Evolutionary conservation across 2,888 invertebrate genomes (phyloP).

Genomic region (Hylaea fasciaria): DNA sequence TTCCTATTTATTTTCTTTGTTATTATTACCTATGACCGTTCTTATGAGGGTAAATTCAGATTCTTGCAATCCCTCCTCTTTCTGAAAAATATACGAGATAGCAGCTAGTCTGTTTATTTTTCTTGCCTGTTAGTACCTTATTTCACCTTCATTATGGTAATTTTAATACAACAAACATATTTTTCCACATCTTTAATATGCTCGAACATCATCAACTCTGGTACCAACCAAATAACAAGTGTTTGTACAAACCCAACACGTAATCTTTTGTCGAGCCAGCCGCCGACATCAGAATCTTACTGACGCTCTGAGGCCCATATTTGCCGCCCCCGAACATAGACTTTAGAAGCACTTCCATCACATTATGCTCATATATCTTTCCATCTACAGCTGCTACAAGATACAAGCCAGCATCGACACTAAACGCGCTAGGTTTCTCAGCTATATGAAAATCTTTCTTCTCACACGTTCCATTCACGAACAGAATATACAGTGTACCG

Average conservation of each 20-base stretch:
- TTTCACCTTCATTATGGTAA: too few relatives aligned
- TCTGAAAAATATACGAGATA: too few relatives aligned
- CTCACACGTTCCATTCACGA: slow-evolving; percentile 63
- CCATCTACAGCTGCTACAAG: slow-evolving; percentile 66
- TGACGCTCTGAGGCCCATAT: slow-evolving; percentile 56
- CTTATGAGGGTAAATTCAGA: too few relatives aligned
- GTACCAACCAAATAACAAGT: too few relatives aligned
- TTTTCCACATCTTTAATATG: too few relatives aligned
- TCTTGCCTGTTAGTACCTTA: too few relatives aligned
- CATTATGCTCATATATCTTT: slow-evolving; percentile 71
- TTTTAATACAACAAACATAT: too few relatives aligned
- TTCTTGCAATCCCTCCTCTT: too few relatives aligned
- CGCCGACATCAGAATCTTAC: slow-evolving; percentile 62
- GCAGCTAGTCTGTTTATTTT: too few relatives aligned
- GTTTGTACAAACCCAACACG: slow-evolving; percentile 4
- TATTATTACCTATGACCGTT: too few relatives aligned
- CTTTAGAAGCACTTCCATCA: slow-evolving; percentile 64
- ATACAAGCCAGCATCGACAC: slow-evolving; percentile 68
- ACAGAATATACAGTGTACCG: slow-evolving; percentile 58
- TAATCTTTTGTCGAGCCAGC: slow-evolving; percentile 3
- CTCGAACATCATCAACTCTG: too few relatives aligned
- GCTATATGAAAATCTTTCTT: slow-evolving; percentile 61
- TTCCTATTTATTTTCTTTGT: too few relatives aligned
- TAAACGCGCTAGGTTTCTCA: slow-evolving; percentile 63
- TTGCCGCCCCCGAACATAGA: slow-evolving; percentile 61